Evolutionary conservation across 2,113 vertebrate genomes (phyloP).

Genomic region (Chaetura pelagica): DNA sequence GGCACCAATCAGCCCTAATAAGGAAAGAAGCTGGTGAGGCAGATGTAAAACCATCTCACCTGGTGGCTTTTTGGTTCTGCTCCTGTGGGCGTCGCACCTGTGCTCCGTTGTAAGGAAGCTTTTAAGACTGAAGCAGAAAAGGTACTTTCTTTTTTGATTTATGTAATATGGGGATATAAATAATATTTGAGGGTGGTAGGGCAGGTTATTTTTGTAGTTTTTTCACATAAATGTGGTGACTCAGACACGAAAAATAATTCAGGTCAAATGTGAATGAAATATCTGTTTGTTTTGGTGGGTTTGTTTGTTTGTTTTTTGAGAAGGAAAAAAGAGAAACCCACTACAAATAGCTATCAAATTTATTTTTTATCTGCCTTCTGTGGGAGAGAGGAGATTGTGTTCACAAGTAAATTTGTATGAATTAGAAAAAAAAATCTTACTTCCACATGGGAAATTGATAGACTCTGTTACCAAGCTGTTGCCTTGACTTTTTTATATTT

Average conservation of each 20-base stretch:
- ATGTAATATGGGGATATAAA: rapidly evolving
- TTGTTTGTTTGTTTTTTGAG: no score
- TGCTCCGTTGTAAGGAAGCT: rapidly evolving
- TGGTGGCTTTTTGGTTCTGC: rapidly evolving
- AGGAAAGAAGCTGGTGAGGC: not conserved
- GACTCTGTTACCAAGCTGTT: not conserved
- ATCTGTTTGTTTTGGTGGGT: not conserved
- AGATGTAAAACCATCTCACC: not conserved
- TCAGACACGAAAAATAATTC: not conserved
- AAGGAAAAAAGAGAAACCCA: not conserved
- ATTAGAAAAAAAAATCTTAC: not conserved
- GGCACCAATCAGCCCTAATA: not conserved
- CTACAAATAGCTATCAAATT: not conserved
- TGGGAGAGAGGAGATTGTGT: rapidly evolving
- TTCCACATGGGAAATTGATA: not conserved
- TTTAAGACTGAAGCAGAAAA: rapidly evolving
- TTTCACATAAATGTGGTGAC: not conserved
- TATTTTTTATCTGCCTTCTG: not conserved
- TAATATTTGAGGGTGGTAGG: rapidly evolving
- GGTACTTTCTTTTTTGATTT: not conserved
- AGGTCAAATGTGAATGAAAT: not conserved
- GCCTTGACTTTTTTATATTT: not conserved
- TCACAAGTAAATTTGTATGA: not conserved
- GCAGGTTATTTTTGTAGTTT: not conserved
- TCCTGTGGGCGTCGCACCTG: rapidly evolving